Conservation (phyloP, 1,140 invertebrate species). For the Maconellicoccus hirsutus region DNA sequence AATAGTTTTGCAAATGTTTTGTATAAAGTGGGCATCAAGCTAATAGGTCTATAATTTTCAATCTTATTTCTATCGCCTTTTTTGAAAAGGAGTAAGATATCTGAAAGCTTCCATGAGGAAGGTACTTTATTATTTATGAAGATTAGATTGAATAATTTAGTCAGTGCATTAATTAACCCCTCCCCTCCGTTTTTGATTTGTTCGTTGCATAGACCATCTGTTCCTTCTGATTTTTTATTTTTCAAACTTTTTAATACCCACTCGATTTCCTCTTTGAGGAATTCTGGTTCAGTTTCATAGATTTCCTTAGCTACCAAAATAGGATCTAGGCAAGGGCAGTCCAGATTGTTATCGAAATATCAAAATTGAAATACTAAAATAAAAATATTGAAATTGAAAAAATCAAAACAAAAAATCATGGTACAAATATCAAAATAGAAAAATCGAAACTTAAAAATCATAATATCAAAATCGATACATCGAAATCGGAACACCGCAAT, state of each 20-base stretch:
- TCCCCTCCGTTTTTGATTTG: slow-evolving; percentile 15
- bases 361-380: too few species aligned
- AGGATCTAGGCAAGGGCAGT: too few species aligned
- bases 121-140: slow-evolving; percentile 29
- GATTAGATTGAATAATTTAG: slow-evolving; percentile 13
- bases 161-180: background rate
- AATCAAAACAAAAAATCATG: too few species aligned
- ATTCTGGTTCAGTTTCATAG: background rate
- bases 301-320: too few species aligned
- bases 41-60: slow-evolving; percentile 33
- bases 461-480: too few species aligned
- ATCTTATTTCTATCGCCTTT: slow-evolving; percentile 32
- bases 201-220: slow-evolving; percentile 18
- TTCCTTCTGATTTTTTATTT: slow-evolving; percentile 22
- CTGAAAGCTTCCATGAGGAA: slow-evolving; percentile 29
- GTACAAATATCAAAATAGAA: too few species aligned
- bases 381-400: too few species aligned
- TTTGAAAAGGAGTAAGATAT: slow-evolving; percentile 33
- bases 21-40: slow-evolving; percentile 31
- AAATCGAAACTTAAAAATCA: too few species aligned
- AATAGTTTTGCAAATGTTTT: slow-evolving; percentile 25
- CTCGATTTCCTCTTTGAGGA: background rate
- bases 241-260: background rate
- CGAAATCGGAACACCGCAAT: too few species aligned
- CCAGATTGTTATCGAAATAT: too few species aligned